Conservation (phyloP, 35 echinoderm and acorn worm genomes). For the Stichopus chloronotus region DNA sequence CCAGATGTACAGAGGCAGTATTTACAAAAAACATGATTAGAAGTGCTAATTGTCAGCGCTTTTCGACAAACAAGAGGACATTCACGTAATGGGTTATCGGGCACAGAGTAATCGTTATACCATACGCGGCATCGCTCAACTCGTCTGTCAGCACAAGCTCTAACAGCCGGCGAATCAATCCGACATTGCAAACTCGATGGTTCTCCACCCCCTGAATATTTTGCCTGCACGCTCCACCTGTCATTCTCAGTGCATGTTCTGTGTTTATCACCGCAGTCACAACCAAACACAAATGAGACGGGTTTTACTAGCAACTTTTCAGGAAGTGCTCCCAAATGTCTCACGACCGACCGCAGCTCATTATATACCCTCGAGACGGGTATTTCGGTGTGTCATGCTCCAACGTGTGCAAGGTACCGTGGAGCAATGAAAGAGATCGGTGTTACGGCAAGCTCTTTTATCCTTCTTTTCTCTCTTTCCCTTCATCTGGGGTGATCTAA, state of each 20-base stretch:
- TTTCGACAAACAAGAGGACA: no score
- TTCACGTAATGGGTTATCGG: no score
- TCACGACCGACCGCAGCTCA: neutral
- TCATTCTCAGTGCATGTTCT: constrained; percentile 25
- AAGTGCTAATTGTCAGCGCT: no score
- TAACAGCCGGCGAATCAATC: neutral
- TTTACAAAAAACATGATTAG: no score
- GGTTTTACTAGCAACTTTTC: neutral
- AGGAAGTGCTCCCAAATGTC: neutral
- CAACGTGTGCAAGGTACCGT: neutral
- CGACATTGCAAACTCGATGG: neutral
- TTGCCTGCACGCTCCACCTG: constrained; percentile 8
- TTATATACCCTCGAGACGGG: neutral
- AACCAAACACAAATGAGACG: neutral
- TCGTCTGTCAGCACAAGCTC: no score
- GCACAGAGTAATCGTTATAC: no score
- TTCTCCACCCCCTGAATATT: neutral
- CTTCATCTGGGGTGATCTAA: neutral
- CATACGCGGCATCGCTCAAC: no score
- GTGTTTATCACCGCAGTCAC: neutral
- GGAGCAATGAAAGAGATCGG: neutral
- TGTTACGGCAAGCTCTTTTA: neutral
- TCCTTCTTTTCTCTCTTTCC: neutral
- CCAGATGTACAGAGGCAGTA: no score
- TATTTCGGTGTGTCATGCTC: neutral